A percentile compares a stretch with the other conserved stretches of the same genome.
Evolutionary conservation across 2,888 invertebrate species (phyloP).

Genomic region (Teleogryllus oceanicus): DNA sequence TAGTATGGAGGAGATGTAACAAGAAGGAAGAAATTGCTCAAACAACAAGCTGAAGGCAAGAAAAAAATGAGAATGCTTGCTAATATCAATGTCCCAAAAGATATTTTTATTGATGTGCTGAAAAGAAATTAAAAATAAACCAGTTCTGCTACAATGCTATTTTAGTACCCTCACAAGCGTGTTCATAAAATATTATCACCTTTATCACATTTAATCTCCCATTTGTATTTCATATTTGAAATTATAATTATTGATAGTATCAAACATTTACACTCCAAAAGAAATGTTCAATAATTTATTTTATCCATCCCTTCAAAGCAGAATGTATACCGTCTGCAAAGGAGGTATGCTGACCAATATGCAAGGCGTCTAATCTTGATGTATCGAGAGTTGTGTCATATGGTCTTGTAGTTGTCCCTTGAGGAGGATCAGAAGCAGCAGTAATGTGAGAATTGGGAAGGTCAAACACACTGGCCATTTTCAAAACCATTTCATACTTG

Average conservation of each 20-base stretch:
- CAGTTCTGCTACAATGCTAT: too few species aligned
- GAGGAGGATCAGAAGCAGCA: slow-evolving; percentile 43
- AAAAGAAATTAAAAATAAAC: slow-evolving; percentile 53
- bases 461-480: slow-evolving; percentile 48
- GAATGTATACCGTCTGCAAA: slow-evolving; percentile 45
- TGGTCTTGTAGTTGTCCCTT: slow-evolving; percentile 45
- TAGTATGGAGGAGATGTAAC: slow-evolving; percentile 92
- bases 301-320: slow-evolving; percentile 39
- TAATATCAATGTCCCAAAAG: slow-evolving; percentile 84
- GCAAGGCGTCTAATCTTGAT: slow-evolving; percentile 44
- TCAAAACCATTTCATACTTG: slow-evolving; percentile 51
- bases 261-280: not conserved
- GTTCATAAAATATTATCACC: not conserved
- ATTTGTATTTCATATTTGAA: not conserved
- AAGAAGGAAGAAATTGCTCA: slow-evolving; percentile 81
- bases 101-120: slow-evolving; percentile 89
- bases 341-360: slow-evolving; percentile 45
- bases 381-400: slow-evolving; percentile 47
- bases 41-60: slow-evolving; percentile 89
- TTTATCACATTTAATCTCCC: not conserved
- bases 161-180: too few species aligned
- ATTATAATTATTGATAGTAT: too few species aligned
- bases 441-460: slow-evolving; percentile 46
- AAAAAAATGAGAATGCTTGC: slow-evolving; percentile 88
- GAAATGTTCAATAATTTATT: not conserved